Percentiles rank a stretch among this genome's conserved stretches.
Evolutionary conservation across 2,113 vertebrate genomes (phyloP).

Genomic region (Micromys minutus): DNA sequence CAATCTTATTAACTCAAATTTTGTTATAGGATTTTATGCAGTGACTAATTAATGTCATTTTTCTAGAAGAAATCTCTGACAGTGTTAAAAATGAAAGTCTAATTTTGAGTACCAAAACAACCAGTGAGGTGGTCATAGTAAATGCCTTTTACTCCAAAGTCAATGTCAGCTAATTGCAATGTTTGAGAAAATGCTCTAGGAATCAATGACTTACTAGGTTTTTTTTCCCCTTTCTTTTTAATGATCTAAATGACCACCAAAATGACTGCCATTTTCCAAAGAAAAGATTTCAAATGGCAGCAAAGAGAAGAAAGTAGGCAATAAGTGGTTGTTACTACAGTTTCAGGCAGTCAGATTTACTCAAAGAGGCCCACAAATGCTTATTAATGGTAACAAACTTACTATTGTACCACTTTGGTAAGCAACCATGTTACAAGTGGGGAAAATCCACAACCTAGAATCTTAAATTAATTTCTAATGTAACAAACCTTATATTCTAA

Average conservation of each 20-base stretch:
- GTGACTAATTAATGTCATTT: conserved; percentile 46
- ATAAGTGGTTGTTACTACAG: not conserved
- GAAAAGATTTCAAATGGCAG: not conserved
- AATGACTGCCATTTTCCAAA: not conserved
- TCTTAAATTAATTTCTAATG: not conserved
- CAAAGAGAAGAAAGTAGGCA: not conserved
- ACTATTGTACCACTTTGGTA: not conserved
- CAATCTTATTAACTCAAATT: not conserved
- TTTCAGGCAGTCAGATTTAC: not conserved
- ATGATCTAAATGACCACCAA: not conserved
- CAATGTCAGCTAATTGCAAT: conserved; percentile 42
- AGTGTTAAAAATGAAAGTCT: conserved; percentile 4
- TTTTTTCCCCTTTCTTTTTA: not conserved
- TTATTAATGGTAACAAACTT: not conserved
- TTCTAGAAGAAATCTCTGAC: conserved; percentile 14
- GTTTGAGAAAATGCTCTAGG: not conserved
- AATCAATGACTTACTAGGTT: conserved; percentile 3
- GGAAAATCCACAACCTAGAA: not conserved
- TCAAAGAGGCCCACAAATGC: not conserved
- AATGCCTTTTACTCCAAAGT: conserved; percentile 38
- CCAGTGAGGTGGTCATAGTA: not conserved
- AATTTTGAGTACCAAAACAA: conserved; percentile 44
- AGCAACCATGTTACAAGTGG: not conserved
- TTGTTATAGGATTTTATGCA: not conserved
- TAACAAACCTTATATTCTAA: not conserved